Conservation (phyloP, 1,140 invertebrate species). For the Nebria ingens region DNA sequence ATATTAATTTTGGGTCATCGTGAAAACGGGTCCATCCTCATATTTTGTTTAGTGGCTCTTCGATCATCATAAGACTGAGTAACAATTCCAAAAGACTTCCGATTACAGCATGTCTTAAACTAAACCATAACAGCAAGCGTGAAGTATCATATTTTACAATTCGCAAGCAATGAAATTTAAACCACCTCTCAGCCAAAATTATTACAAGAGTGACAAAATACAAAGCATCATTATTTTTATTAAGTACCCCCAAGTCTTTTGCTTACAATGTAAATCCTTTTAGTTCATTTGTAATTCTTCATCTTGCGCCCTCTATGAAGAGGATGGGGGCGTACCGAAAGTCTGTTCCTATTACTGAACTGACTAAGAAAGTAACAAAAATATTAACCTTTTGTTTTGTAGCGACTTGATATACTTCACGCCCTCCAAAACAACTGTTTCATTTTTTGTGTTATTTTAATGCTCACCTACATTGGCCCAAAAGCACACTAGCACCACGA, state of each 20-base stretch:
- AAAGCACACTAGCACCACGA: background rate
- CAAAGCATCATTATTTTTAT: background rate
- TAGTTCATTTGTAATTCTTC: background rate
- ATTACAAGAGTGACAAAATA: background rate
- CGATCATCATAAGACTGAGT: too few relatives aligned
- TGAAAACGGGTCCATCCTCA: too few relatives aligned
- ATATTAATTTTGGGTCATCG: too few relatives aligned
- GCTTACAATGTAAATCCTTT: background rate
- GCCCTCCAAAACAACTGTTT: too few relatives aligned
- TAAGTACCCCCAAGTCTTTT: background rate
- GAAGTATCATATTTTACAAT: too few relatives aligned
- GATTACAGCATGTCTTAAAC: too few relatives aligned
- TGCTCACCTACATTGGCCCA: background rate
- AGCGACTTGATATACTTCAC: background rate
- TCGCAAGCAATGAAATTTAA: too few relatives aligned
- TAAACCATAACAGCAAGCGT: too few relatives aligned
- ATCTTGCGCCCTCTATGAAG: background rate
- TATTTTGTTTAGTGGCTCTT: too few relatives aligned
- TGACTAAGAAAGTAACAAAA: background rate
- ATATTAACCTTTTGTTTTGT: constrained; percentile 3
- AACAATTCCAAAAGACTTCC: too few relatives aligned
- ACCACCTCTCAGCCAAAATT: too few relatives aligned
- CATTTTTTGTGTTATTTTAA: background rate
- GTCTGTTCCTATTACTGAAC: constrained; percentile 5
- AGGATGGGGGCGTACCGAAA: background rate